These are phyloP conservation scores for Selenia dentaria DNA, from an alignment of 2,888 invertebrate species.

Conservation along the genomic window DNA sequence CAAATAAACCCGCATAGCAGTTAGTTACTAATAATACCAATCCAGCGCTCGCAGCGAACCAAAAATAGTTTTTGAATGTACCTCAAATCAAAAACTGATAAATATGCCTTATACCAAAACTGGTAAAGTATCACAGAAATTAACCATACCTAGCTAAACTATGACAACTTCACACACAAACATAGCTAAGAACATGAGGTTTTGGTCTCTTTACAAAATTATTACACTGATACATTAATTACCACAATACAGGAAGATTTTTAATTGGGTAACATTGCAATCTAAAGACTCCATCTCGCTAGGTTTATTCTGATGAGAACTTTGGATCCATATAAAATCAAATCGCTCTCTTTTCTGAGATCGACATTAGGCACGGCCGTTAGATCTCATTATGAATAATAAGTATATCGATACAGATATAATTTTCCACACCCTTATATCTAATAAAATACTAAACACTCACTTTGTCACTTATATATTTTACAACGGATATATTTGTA, in stretches of 20 bases:
- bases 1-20: slow-evolving; percentile 4
- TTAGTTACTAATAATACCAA: not conserved
- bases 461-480: too few relatives aligned
- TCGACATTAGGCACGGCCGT: too few relatives aligned
- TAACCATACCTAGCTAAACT: slow-evolving; percentile 81
- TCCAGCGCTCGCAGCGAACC: slow-evolving; percentile 13
- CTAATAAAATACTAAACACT: too few relatives aligned
- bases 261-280: too few relatives aligned
- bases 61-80: slow-evolving; percentile 8
- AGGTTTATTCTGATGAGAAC: too few relatives aligned
- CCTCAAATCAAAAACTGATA: slow-evolving; percentile 38
- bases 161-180: slow-evolving; percentile 67
- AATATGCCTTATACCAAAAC: slow-evolving; percentile 70
- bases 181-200: slow-evolving; percentile 60
- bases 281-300: too few relatives aligned
- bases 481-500: too few relatives aligned
- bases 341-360: too few relatives aligned
- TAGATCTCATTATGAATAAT: too few relatives aligned
- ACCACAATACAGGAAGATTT: slow-evolving; percentile 41
- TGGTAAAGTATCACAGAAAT: slow-evolving; percentile 84
- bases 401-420: too few relatives aligned
- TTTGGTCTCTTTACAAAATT: slow-evolving; percentile 57
- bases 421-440: too few relatives aligned
- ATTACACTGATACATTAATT: slow-evolving; percentile 38
- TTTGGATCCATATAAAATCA: too few relatives aligned